Base-by-base conservation (phyloP, 2,888 invertebrate genomes). In the Hipparchia semele region DNA sequence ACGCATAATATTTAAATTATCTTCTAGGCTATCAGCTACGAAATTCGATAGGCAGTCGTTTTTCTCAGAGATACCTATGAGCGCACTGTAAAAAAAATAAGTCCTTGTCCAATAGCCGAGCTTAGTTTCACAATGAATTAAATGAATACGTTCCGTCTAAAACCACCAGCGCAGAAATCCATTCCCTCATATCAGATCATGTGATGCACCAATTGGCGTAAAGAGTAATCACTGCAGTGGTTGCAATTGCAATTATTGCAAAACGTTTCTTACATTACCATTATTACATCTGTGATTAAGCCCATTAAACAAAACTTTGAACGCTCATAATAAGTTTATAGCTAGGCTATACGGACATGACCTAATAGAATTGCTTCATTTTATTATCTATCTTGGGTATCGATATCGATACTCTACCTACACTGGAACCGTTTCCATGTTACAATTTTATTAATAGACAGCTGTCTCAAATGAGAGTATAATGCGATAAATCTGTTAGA, bases 161-260 rank as follows among this genome's bases (percentile, higher is more conserved):
- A 75, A 62, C 72, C 76, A 77, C 62, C 75, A 73, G 78, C 69
- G 77, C 78, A 76, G 71, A 79, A 79, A 74, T 68, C 39, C 56
- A 68, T 72, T 72, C 73, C 67, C 73, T 62, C 73, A 74, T 81
- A 90, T 90, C 89, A 78, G 89, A 88, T 91, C 86, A 78, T 81
- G 89, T 85, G 84, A 89, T 87, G 90, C 90, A 86, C 90, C 87
- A 87, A 84, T 89, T 90, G 84, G 83, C 78, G 75, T 79, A 76
- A 79, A 80, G 74, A 79, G 80, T 77, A 81, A 80, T 81, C 72
- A 64, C 69, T 49, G 68, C 58, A 68, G 59, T 68, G 33, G 69
- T 74, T 73, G 12, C 65, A 54, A 64, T 70, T 46, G 67, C 51
- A 68, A 68, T 51, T n/a, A 68, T 75, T 73, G 33, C 64, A 53